Percentiles rank a stretch among this genome's conserved stretches.
Conservation (phyloP, 2,113 vertebrate species). For the Ochotona curzoniae region DNA sequence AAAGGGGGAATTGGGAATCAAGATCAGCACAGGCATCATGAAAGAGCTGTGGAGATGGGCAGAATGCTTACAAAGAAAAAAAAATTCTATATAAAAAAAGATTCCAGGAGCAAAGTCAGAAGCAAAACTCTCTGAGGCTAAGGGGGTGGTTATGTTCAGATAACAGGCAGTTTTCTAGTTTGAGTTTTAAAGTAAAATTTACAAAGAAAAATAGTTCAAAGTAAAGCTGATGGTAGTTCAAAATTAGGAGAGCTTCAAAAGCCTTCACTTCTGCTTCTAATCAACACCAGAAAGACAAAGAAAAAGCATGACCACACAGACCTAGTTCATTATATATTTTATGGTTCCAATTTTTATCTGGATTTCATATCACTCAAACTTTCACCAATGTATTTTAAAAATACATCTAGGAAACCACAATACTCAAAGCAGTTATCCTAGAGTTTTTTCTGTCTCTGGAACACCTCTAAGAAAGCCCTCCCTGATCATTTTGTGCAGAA, state of each 20-base stretch:
- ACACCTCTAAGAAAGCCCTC: slow-evolving; percentile 1
- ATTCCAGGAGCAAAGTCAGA: slow-evolving; percentile 14
- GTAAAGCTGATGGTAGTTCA: not conserved
- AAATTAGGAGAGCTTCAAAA: not conserved
- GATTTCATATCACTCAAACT: slow-evolving; percentile 26
- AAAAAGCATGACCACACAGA: not conserved
- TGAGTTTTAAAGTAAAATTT: slow-evolving; percentile 46
- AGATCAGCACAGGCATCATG: not conserved
- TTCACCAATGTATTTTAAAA: not conserved
- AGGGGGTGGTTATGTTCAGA: not conserved
- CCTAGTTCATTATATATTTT: not conserved
- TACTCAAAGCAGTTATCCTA: slow-evolving; percentile 34
- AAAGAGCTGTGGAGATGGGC: not conserved
- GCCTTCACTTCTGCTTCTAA: slow-evolving; percentile 21
- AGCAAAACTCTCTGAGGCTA: not conserved
- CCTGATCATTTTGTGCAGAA: slow-evolving; percentile 6
- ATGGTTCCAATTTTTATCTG: not conserved
- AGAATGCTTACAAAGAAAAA: slow-evolving; percentile 40
- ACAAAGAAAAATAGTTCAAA: slow-evolving; percentile 42
- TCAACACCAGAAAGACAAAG: not conserved
- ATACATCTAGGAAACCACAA: slow-evolving; percentile 18
- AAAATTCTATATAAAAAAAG: not conserved
- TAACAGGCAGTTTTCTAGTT: slow-evolving; percentile 14
- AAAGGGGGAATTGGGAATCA: not conserved
- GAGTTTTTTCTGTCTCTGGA: slow-evolving; percentile 32